These are phyloP conservation scores for Altica lythri DNA, from an alignment of 2,888 invertebrate species.

Conservation along the genomic window DNA sequence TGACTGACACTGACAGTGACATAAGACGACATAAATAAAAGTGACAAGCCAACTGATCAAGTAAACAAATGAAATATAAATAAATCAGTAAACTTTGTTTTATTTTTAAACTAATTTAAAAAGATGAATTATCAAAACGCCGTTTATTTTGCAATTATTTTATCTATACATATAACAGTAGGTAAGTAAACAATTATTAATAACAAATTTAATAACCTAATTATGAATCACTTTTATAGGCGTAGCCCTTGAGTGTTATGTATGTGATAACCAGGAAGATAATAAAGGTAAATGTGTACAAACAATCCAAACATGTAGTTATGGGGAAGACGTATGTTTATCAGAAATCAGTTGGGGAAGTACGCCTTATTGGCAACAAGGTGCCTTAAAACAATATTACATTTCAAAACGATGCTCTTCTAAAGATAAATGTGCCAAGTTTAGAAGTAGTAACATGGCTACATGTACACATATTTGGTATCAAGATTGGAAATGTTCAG, in stretches of 20 bases:
- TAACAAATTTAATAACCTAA: not conserved
- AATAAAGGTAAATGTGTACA: slow-evolving; percentile 91
- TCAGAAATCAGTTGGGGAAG: slow-evolving; percentile 94
- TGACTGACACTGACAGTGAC: too few relatives aligned
- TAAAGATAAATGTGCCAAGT: slow-evolving; percentile 75
- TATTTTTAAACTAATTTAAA: too few relatives aligned
- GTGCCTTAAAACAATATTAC: slow-evolving; percentile 90
- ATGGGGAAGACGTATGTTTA: slow-evolving; percentile 83
- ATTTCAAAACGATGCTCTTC: slow-evolving; percentile 90
- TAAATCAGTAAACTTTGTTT: too few relatives aligned
- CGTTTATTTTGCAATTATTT: not conserved
- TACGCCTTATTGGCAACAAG: slow-evolving; percentile 94
- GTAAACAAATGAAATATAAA: too few relatives aligned
- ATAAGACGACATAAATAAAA: too few relatives aligned
- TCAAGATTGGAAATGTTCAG: slow-evolving; percentile 94
- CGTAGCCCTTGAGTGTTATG: slow-evolving; percentile 87
- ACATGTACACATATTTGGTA: slow-evolving; percentile 92
- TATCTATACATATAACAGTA: slow-evolving; percentile 1
- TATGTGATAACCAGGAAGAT: slow-evolving; percentile 89
- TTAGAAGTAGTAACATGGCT: slow-evolving; percentile 72
- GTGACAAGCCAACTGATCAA: too few relatives aligned
- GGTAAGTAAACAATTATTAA: slow-evolving; percentile 2
- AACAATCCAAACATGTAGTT: slow-evolving; percentile 88
- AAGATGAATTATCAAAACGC: slow-evolving; percentile 5
- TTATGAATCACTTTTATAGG: slow-evolving; percentile 56